Evolutionary conservation across 2,113 vertebrate genomes (phyloP), one percentile per base, ranked within the genome.

Genomic region (Tenrec ecaudatus): DNA sequence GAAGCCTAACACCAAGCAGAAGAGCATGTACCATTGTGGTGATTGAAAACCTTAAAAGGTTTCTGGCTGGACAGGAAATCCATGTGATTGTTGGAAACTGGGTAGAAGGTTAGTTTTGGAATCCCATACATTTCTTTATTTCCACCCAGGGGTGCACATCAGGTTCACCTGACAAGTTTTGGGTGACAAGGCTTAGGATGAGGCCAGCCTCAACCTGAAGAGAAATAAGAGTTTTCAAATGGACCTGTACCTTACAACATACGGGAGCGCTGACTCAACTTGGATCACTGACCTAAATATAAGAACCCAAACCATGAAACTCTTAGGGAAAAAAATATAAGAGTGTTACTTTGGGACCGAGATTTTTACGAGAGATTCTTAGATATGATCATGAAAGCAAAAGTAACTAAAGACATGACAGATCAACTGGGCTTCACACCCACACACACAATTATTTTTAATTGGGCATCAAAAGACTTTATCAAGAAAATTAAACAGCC

Each of bases 191-290:
- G 75, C 29, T 0, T 58, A 19, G 47, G 33, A 6, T 38, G 60
- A 68, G 38, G 7, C 33, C 40, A 15, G 68, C 33, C 33, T 1
- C 40, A 60, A 20, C 23, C 2, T 0, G 6, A 94, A 31, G n/a
- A 84, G 89, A 82, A 93, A 64, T 76, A 17, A 86, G 57, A 82
- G 25, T 86, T 57, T 83, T 89, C 78, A n/a, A 86, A 69, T 22
- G 69, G n/a, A 71, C 17, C 17, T 6, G 10, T 71, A 33, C 69
- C 17, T 71, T n/a, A 33, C 31, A 71, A 16, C 31, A 71, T 71
- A 71, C 31, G 3, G 8, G 17, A 71, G 20, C n/a, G 33, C 15
- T 33, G 3, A 71, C 17, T 71, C 69, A 17, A 33, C 6, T 25
- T 71, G 15, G 6, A 20, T 71, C 66, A 71, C 17, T 71, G 69